phyloP scores from a whole-genome alignment of 2,888 invertebrate species.

The Macrostomum cliftonense region DNA sequence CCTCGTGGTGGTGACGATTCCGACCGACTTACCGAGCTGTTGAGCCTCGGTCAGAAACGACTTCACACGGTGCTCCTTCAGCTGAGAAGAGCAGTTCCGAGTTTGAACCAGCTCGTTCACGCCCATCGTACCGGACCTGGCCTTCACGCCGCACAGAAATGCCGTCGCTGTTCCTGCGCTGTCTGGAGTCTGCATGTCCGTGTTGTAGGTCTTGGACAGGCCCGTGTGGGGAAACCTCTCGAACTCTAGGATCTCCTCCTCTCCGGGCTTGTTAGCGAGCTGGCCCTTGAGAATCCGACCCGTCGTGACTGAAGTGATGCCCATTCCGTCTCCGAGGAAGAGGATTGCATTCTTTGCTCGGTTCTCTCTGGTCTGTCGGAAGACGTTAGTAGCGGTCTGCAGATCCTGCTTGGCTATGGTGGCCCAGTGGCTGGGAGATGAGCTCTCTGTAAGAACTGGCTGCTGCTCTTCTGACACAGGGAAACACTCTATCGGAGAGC shows the following conservation, averaged over 20 bases:
- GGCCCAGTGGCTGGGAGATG: too few species aligned
- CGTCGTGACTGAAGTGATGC: slow-evolving; percentile 58
- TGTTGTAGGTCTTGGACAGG: slow-evolving; percentile 65
- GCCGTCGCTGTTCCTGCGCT: slow-evolving; percentile 70
- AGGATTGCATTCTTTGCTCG: slow-evolving; percentile 59
- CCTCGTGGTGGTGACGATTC: slow-evolving; percentile 30
- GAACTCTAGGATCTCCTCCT: slow-evolving; percentile 52
- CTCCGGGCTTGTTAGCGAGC: slow-evolving; percentile 41
- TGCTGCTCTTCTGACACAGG: too few species aligned
- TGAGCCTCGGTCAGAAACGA: neutral
- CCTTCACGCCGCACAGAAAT: slow-evolving; percentile 52
- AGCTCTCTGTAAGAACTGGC: too few species aligned
- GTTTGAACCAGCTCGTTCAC: slow-evolving; percentile 48
- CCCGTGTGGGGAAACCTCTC: slow-evolving; percentile 64
- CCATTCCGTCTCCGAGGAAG: slow-evolving; percentile 73
- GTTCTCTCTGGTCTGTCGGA: too few species aligned
- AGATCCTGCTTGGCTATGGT: too few species aligned
- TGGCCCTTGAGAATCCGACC: slow-evolving; percentile 54
- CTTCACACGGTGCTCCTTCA: neutral
- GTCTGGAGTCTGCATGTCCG: slow-evolving; percentile 65
- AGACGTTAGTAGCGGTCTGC: too few species aligned
- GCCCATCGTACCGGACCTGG: slow-evolving; percentile 57
- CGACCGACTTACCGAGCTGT: slow-evolving; percentile 25
- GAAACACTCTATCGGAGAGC: too few species aligned
- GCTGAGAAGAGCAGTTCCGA: slow-evolving; percentile 45